These are phyloP conservation scores for Coelogynopora nodosa DNA, from an alignment of 2,888 invertebrate genomes.

Conservation along the genomic window DNA sequence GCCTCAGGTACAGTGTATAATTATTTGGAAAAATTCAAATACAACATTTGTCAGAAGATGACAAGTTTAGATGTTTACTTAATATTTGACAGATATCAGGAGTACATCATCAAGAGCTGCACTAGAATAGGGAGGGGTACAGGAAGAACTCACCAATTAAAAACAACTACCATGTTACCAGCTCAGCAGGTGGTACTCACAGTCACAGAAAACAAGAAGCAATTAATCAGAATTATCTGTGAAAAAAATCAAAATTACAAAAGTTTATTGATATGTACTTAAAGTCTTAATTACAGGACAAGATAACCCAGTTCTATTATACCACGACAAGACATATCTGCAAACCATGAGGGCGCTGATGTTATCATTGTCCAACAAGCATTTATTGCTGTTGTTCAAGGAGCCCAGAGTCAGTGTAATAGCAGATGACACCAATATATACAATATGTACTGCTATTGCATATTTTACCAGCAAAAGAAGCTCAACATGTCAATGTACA, in stretches of 20 bases:
- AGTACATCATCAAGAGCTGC: background rate
- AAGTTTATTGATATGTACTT: background rate
- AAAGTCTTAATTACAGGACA: conserved; percentile 34
- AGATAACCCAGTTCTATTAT: background rate
- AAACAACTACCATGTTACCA: background rate
- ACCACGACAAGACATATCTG: conserved; percentile 42
- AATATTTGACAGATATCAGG: background rate
- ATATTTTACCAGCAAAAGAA: background rate
- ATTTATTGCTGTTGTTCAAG: background rate
- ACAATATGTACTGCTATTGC: background rate
- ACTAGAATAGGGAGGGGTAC: background rate
- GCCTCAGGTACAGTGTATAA: background rate
- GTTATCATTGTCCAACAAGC: conserved; percentile 47
- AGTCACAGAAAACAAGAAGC: conserved; percentile 47
- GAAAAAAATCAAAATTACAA: background rate
- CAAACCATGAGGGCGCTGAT: conserved; percentile 49
- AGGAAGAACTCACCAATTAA: background rate
- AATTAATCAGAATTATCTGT: conserved; percentile 48
- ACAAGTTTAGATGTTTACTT: background rate
- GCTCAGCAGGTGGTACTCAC: background rate
- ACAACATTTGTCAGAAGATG: background rate
- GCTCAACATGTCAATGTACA: background rate
- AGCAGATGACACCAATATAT: conserved; percentile 1
- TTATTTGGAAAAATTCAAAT: background rate
- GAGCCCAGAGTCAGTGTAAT: background rate